Percentiles rank a stretch among this genome's conserved stretches.
Evolutionary conservation across 2,797 vertebrate genomes (phyloP).

Genomic region (Simalia tracyae): DNA sequence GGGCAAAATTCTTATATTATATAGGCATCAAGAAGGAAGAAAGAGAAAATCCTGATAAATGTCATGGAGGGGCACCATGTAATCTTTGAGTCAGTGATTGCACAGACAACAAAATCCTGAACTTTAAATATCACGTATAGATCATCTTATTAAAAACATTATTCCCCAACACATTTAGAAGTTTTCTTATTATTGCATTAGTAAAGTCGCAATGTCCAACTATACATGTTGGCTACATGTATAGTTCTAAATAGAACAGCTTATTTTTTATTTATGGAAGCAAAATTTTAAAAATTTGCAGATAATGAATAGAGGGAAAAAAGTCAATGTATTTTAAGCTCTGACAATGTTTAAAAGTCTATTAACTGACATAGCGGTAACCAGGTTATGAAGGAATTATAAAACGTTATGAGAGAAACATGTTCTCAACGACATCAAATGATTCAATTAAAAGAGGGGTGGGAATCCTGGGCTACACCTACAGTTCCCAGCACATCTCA

Average conservation of each 20-base stretch:
- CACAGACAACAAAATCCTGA: neutral
- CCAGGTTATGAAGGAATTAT: neutral
- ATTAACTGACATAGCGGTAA: neutral
- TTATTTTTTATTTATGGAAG: neutral
- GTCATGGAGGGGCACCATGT: neutral
- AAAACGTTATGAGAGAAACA: neutral
- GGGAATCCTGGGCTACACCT: neutral
- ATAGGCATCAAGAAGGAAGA: neutral
- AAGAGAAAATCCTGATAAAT: slow-evolving; percentile 24
- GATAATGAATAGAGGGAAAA: neutral
- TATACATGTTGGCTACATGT: neutral
- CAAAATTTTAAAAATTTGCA: neutral
- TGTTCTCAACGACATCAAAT: neutral
- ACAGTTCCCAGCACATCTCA: neutral
- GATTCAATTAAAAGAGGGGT: neutral
- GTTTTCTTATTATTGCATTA: neutral
- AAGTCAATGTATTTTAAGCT: neutral
- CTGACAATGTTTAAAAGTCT: neutral
- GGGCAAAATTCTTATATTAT: slow-evolving; percentile 6
- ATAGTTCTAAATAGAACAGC: neutral
- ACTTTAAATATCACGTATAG: neutral
- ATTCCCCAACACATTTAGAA: neutral
- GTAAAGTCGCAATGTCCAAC: neutral
- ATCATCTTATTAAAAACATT: neutral
- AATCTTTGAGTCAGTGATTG: neutral